Percentiles rank a stretch among this genome's conserved stretches.
Evolutionary conservation across 2,888 invertebrate genomes (phyloP).

Genomic region (Phengaris alcon): DNA sequence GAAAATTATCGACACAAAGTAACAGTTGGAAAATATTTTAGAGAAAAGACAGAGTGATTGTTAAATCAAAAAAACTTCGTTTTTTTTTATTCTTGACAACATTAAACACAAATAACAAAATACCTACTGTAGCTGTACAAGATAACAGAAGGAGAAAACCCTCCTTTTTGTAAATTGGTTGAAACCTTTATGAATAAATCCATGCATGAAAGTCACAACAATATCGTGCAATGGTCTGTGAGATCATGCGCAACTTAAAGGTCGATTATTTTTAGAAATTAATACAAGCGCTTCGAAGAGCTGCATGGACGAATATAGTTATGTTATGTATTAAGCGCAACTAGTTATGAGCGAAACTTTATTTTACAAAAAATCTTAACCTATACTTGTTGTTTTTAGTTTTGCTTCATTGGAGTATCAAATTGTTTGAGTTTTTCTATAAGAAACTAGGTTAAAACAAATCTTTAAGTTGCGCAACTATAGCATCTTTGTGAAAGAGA

Average conservation of each 20-base stretch:
- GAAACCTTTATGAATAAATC: background rate
- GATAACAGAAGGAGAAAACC: background rate
- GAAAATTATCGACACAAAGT: too few relatives aligned
- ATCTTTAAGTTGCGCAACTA: background rate
- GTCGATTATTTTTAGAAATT: background rate
- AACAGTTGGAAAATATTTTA: too few relatives aligned
- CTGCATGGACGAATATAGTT: background rate
- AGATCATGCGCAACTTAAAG: constrained; percentile 1
- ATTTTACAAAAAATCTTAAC: background rate
- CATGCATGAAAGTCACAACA: constrained; percentile 5
- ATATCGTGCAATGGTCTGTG: background rate
- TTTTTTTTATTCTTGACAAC: background rate
- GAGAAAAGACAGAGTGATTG: too few relatives aligned
- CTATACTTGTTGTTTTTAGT: too few relatives aligned
- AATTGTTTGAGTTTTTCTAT: background rate
- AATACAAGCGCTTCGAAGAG: background rate
- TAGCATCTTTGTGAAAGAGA: background rate
- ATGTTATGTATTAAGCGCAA: background rate
- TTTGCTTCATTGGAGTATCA: background rate
- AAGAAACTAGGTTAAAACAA: too few relatives aligned
- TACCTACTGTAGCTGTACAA: background rate
- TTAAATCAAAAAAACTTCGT: too few relatives aligned
- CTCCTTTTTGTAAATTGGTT: background rate
- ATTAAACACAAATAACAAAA: background rate
- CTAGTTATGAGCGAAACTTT: background rate